A percentile compares a stretch with the other conserved stretches of the same genome.
phyloP scores from a whole-genome alignment of 1,140 invertebrate genomes.

The Neodiprion pinetum region DNA sequence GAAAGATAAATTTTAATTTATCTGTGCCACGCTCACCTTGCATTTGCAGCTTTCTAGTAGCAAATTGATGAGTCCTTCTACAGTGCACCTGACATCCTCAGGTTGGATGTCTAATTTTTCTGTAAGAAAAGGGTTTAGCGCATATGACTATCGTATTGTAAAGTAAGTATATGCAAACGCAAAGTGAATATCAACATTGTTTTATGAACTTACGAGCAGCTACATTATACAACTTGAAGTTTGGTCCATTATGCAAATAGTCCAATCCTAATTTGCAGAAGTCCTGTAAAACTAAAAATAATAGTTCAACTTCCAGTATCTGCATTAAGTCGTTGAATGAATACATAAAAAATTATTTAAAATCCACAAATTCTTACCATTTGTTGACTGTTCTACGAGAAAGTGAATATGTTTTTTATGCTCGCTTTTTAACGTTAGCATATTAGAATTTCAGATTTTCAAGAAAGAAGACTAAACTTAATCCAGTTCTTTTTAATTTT shows the following conservation, averaged over 20 bases:
- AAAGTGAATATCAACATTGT: not conserved
- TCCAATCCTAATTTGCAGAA: conserved; percentile 71
- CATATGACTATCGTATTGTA: not conserved
- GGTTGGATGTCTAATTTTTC: conserved; percentile 62
- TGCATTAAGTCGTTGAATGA: not conserved
- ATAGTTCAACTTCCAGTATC: conserved; percentile 11
- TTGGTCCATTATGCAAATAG: conserved; percentile 68
- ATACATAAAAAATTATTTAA: conserved; percentile 20
- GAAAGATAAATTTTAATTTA: conserved; percentile 17
- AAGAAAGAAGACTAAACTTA: too few species aligned
- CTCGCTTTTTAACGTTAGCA: conserved; percentile 41
- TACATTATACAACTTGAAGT: conserved; percentile 65
- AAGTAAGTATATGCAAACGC: not conserved
- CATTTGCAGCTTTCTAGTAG: conserved; percentile 62
- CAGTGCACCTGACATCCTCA: conserved; percentile 58
- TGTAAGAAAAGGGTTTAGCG: conserved; percentile 32
- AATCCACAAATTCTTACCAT: conserved; percentile 39
- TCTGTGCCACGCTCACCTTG: conserved; percentile 52
- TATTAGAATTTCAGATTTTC: too few species aligned
- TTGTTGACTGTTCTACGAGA: conserved; percentile 40
- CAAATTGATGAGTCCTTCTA: conserved; percentile 64
- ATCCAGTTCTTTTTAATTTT: too few species aligned
- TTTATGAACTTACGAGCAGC: conserved; percentile 61
- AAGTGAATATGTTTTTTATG: conserved; percentile 50
- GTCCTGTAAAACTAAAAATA: conserved; percentile 66